phyloP scores from a whole-genome alignment of 1,140 invertebrate genomes.

The Bicyclus anynana region DNA sequence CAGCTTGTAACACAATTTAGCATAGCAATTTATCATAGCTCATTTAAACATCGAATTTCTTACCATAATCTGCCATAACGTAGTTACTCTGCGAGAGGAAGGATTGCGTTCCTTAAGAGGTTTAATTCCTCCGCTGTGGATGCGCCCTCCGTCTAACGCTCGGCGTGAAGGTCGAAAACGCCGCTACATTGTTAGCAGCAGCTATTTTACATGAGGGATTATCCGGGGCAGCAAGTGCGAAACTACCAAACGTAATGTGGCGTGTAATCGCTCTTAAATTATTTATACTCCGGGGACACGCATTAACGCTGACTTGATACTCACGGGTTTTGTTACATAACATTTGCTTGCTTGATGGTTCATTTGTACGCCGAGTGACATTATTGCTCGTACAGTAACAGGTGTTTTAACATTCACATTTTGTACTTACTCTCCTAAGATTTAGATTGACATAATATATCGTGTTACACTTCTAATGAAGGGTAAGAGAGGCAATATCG shows the following conservation, averaged over 20 bases:
- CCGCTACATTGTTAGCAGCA: neutral
- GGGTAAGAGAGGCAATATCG: no score
- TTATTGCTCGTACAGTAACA: no score
- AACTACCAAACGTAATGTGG: constrained; percentile 32
- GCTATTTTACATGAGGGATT: constrained; percentile 23
- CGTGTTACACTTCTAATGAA: no score
- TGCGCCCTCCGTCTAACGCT: neutral
- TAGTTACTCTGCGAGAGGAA: neutral
- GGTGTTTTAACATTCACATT: no score
- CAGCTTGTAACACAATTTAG: no score
- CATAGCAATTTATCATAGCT: no score
- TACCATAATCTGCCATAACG: neutral
- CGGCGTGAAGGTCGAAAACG: neutral
- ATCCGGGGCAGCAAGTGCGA: constrained; percentile 27
- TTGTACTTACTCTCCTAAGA: no score
- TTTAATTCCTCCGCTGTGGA: neutral
- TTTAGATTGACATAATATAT: no score
- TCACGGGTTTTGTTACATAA: constrained; percentile 9
- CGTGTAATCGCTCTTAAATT: constrained; percentile 30
- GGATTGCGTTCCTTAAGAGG: neutral
- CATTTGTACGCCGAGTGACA: no score
- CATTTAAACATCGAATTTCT: neutral
- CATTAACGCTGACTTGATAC: constrained; percentile 4
- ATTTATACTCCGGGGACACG: constrained; percentile 20
- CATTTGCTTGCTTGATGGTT: no score